Evolutionary conservation across 1,140 invertebrate genomes (phyloP).

Genomic region (Trachelipus rathkii): DNA sequence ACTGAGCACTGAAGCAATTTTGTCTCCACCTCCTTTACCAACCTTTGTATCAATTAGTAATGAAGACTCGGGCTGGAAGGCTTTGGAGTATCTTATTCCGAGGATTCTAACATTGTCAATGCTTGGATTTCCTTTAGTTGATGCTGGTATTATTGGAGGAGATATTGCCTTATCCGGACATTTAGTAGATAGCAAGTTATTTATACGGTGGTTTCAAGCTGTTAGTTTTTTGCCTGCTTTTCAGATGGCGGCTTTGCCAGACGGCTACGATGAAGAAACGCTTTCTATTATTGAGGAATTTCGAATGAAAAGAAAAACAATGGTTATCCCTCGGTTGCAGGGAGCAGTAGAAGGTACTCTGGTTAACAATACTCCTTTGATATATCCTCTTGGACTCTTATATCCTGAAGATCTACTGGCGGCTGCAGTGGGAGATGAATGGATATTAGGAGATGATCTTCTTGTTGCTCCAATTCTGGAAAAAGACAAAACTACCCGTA

Average conservation of each 20-base stretch:
- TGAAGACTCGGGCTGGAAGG: slow-evolving; percentile 29
- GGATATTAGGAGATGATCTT: slow-evolving; percentile 81
- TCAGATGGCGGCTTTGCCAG: slow-evolving; percentile 53
- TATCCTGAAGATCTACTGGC: slow-evolving; percentile 74
- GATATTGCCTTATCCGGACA: slow-evolving; percentile 24
- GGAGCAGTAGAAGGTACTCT: slow-evolving; percentile 60
- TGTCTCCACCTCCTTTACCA: slow-evolving; percentile 30
- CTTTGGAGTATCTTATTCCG: slow-evolving; percentile 29
- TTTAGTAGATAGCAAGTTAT: slow-evolving; percentile 78
- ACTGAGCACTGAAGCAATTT: slow-evolving; percentile 30
- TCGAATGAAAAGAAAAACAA: slow-evolving; percentile 6
- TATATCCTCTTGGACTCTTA: slow-evolving; percentile 87
- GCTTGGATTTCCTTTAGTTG: slow-evolving; percentile 33
- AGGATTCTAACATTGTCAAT: slow-evolving; percentile 31
- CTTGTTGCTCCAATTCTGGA: slow-evolving; percentile 85
- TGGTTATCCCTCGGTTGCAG: slow-evolving; percentile 47
- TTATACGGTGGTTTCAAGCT: slow-evolving; percentile 86
- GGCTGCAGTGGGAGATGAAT: slow-evolving; percentile 76
- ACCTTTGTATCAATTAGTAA: slow-evolving; percentile 33
- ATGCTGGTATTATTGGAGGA: slow-evolving; percentile 31
- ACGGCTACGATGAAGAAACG: slow-evolving; percentile 25
- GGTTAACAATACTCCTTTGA: slow-evolving; percentile 71
- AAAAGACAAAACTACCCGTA: slow-evolving; percentile 59
- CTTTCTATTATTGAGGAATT: slow-evolving; percentile 16
- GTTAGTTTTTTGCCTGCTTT: slow-evolving; percentile 88